These are phyloP conservation scores for Adela reaumurella DNA, from an alignment of 2,888 invertebrate genomes.

Conservation along the genomic window DNA sequence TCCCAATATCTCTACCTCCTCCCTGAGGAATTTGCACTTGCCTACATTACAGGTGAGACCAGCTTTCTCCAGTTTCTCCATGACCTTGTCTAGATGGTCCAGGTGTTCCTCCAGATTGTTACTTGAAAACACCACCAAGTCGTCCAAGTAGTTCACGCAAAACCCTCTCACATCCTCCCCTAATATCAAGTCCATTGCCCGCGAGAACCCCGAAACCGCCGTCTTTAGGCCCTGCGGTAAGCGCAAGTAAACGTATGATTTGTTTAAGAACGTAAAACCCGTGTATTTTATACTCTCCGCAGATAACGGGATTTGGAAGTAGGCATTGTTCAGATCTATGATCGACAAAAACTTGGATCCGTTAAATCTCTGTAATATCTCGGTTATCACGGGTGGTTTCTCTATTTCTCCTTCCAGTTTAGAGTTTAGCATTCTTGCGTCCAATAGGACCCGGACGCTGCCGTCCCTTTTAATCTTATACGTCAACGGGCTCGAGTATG, in stretches of 20 bases:
- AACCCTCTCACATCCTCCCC: slow-evolving; percentile 13
- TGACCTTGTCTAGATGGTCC: not conserved
- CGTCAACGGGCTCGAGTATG: slow-evolving; percentile 19
- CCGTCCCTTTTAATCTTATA: slow-evolving; percentile 18
- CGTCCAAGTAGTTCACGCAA: slow-evolving; percentile 2
- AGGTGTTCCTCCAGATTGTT: slow-evolving; percentile 6
- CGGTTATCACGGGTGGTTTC: slow-evolving; percentile 12
- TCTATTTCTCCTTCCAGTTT: slow-evolving; percentile 18
- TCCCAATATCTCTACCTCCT: not conserved
- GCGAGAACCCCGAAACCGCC: slow-evolving; percentile 14
- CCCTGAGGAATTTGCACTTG: slow-evolving; percentile 5
- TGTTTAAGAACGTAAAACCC: slow-evolving; percentile 9
- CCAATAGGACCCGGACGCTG: slow-evolving; percentile 17
- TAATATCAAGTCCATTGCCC: slow-evolving; percentile 16
- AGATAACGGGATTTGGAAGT: slow-evolving; percentile 11
- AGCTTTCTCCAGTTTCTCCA: slow-evolving; percentile 2
- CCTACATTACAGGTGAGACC: slow-evolving; percentile 9
- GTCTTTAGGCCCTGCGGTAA: slow-evolving; percentile 14
- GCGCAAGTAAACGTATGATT: slow-evolving; percentile 11
- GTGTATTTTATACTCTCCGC: slow-evolving; percentile 9
- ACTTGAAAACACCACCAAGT: not conserved
- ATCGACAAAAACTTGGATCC: slow-evolving; percentile 10
- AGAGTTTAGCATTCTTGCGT: slow-evolving; percentile 18
- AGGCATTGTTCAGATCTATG: slow-evolving; percentile 13
- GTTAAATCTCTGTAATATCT: slow-evolving; percentile 14